Evolutionary conservation across 2,797 vertebrate species (phyloP), one percentile per base, ranked within the genome.

Genomic region (Lagocephalus sceleratus): DNA sequence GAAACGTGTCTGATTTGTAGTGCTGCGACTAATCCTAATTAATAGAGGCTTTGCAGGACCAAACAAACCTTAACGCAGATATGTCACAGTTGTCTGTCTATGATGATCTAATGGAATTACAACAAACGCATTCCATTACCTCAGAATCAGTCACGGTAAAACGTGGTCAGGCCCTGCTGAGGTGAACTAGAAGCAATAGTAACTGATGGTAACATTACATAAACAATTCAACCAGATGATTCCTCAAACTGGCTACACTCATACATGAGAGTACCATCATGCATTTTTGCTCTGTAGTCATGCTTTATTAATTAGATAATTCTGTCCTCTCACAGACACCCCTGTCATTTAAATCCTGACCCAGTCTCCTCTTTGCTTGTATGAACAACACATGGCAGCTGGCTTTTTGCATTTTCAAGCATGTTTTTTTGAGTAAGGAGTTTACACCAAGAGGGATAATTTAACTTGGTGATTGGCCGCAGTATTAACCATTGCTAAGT

Each of bases 191-290:
- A n/a, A n/a, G n/a, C 23, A 50, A 66, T 49, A 63, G 58, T 62
- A 68, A 71, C 79, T 64, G 67, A 66, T 59, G 68, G 56, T 73
- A 78, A 76, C 83, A 78, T 82, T 50, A 57, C 80, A 73, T 79
- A 75, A 82, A 79, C 69, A 69, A 68, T 54, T 54, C 66, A 32
- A 62, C 77, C 73, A 62, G 50, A 63, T 75, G 72, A n/a, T 64
- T 77, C 67, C 51, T 29, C 66, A 54, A 51, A 69, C 71, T 73
- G 72, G 66, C 73, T 65, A 66, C 71, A 61, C 66, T 71, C 71
- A 54, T 75, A 75, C 79, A 74, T 71, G 73, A n/a, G 64, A 61
- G 60, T 58, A 65, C 52, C 51, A 58, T 26, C 59, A 58, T 48
- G 68, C 65, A 70, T 72, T 75, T 50, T 60, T 67, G 60, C 69